A percentile compares a stretch with the other conserved stretches of the same genome.
These are phyloP conservation scores for Polylopha cassiicola DNA, from an alignment of 2,888 invertebrate genomes.

Conservation along the genomic window DNA sequence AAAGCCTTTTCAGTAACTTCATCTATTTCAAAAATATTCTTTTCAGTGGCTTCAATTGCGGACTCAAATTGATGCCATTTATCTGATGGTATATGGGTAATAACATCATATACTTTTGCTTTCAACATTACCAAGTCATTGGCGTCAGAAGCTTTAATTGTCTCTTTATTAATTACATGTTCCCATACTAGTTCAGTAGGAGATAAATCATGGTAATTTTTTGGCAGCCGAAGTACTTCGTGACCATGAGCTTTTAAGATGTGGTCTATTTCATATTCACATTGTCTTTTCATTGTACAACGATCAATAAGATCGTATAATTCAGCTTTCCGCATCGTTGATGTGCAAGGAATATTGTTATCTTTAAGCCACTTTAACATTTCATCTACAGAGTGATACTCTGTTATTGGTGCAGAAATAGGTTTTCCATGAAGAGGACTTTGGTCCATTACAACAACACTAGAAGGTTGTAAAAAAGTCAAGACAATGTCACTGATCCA, in stretches of 20 bases:
- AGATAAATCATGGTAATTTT: constrained; percentile 38
- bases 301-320: constrained; percentile 42
- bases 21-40: constrained; percentile 33
- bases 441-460: constrained; percentile 43
- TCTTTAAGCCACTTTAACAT: constrained; percentile 42
- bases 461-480: constrained; percentile 29
- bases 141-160: background rate
- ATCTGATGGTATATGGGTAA: constrained; percentile 18
- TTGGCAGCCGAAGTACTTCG: constrained; percentile 43
- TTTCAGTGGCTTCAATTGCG: constrained; percentile 30
- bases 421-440: constrained; percentile 33
- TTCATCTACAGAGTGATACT: constrained; percentile 40
- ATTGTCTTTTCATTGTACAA: constrained; percentile 25
- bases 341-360: constrained; percentile 42
- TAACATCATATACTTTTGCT: constrained; percentile 11
- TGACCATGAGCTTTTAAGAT: constrained; percentile 44
- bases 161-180: constrained; percentile 15
- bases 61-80: constrained; percentile 28
- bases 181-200: constrained; percentile 42
- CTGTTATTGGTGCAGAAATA: constrained; percentile 31
- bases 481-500: constrained; percentile 47
- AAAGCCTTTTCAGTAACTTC: constrained; percentile 30
- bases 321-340: constrained; percentile 41
- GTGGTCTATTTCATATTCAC: constrained; percentile 35
- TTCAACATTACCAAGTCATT: constrained; percentile 18